These are phyloP conservation scores for Coracopsis vasa DNA, from an alignment of 2,113 vertebrate species.

Conservation along the genomic window DNA sequence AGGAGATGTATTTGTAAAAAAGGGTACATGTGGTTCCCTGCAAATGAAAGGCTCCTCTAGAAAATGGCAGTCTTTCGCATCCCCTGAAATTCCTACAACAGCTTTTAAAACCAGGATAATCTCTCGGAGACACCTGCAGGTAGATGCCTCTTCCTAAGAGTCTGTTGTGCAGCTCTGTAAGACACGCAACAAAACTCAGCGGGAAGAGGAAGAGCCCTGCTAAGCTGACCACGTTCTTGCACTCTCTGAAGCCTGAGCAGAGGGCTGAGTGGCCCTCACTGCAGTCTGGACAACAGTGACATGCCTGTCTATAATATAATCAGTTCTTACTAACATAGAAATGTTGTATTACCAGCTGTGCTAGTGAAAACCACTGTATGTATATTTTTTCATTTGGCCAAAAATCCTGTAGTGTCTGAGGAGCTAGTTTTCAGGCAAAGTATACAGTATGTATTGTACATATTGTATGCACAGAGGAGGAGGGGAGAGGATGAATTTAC, in stretches of 20 bases:
- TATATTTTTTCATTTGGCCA: background rate
- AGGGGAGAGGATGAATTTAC: background rate
- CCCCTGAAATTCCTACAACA: background rate
- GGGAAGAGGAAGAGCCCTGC: background rate
- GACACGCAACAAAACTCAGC: background rate
- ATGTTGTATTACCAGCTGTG: background rate
- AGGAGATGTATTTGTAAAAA: constrained; percentile 24
- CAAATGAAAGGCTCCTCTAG: constrained; percentile 12
- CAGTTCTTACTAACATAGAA: background rate
- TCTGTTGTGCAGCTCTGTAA: background rate
- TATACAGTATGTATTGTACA: background rate
- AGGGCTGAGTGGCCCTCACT: background rate
- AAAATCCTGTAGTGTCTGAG: background rate
- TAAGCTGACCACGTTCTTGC: background rate
- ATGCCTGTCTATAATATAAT: background rate
- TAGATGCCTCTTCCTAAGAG: background rate
- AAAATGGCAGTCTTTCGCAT: constrained; percentile 34
- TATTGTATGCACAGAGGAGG: background rate
- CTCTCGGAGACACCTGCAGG: constrained; percentile 35
- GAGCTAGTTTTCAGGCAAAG: background rate
- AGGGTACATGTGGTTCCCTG: constrained; percentile 42
- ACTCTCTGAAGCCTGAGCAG: background rate
- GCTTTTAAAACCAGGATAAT: constrained; percentile 1
- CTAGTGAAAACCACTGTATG: background rate
- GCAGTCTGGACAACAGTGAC: background rate